Evolutionary conservation across 1,140 invertebrate genomes (phyloP).

Genomic region (Atta cephalotes): DNA sequence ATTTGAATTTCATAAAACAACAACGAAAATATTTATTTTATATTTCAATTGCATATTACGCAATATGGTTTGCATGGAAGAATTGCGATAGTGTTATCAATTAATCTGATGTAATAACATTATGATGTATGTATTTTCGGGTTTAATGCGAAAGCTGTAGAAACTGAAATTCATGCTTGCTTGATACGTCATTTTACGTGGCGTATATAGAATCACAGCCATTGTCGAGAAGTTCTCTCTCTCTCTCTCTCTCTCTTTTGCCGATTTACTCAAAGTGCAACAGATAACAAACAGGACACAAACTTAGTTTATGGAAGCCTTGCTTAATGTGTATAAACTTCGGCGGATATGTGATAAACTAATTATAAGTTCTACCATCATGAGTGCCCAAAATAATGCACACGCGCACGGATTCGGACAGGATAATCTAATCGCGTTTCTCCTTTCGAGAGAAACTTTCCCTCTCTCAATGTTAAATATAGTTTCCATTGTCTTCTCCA

Average conservation of each 20-base stretch:
- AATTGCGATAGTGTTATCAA: slow-evolving; percentile 33
- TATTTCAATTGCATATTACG: not conserved
- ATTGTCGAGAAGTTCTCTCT: slow-evolving; percentile 42
- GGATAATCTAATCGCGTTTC: slow-evolving; percentile 17
- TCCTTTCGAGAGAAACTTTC: not conserved
- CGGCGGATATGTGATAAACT: slow-evolving; percentile 53
- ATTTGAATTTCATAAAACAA: not conserved
- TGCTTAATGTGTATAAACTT: slow-evolving; percentile 46
- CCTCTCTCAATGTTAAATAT: not conserved
- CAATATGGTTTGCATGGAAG: not conserved
- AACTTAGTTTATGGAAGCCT: slow-evolving; percentile 45
- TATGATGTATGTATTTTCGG: slow-evolving; percentile 9
- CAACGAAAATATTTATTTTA: not conserved
- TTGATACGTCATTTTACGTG: slow-evolving; percentile 39
- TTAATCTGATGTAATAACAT: slow-evolving; percentile 19
- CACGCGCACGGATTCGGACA: slow-evolving; percentile 11
- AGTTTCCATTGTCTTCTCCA: not conserved
- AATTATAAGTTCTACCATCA: slow-evolving; percentile 44
- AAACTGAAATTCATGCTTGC: slow-evolving; percentile 53
- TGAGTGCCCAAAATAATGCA: slow-evolving; percentile 33
- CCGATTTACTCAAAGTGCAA: slow-evolving; percentile 48
- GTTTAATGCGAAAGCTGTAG: slow-evolving; percentile 29
- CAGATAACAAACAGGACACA: slow-evolving; percentile 50
- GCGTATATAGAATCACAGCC: slow-evolving; percentile 33
- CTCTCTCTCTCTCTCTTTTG: not conserved